Conservation (phyloP, 2,113 vertebrate genomes). For the Upupa epops region DNA sequence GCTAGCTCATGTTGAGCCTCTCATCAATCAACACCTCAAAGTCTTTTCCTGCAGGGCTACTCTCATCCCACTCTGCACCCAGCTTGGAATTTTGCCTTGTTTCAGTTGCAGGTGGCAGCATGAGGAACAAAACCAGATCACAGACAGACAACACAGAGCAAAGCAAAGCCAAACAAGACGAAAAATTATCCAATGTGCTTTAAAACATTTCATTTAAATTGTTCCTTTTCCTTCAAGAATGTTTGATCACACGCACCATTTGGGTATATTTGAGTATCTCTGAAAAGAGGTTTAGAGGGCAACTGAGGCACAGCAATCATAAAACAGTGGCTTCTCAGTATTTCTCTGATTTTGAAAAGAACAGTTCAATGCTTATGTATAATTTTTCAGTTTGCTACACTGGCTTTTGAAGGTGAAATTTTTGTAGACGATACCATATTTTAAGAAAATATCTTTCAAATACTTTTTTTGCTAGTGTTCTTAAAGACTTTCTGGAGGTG, state of each 20-base stretch:
- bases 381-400: background rate
- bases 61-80: too few species aligned
- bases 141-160: background rate
- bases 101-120: background rate
- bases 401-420: background rate
- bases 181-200: fast-evolving
- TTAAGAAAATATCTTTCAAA: background rate
- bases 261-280: background rate
- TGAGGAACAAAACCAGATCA: background rate
- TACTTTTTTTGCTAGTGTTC: background rate
- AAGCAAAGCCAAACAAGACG: background rate
- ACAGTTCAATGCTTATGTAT: background rate
- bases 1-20: too few species aligned
- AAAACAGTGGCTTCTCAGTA: background rate
- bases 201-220: background rate
- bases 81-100: background rate
- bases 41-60: too few species aligned
- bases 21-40: too few species aligned
- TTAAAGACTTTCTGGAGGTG: background rate
- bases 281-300: background rate
- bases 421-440: background rate
- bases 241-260: background rate
- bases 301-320: background rate
- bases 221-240: background rate
- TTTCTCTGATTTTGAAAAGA: background rate